These are phyloP conservation scores for Pelecanus crispus DNA, from an alignment of 2,113 vertebrate species.

Conservation along the genomic window DNA sequence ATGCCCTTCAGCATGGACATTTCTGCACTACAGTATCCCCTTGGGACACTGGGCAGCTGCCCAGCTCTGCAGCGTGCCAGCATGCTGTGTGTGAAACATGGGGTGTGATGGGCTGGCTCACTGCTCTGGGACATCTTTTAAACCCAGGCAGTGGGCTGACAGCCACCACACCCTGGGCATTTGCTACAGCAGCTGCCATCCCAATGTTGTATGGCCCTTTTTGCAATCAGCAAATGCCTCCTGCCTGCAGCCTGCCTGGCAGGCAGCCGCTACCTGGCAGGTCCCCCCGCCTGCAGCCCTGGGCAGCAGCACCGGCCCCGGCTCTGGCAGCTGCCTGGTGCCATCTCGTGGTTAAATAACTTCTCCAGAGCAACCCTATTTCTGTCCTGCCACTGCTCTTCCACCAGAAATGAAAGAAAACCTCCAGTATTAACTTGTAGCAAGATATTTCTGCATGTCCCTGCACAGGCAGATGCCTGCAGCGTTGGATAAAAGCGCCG, in stretches of 20 bases:
- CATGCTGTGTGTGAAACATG: rapidly evolving
- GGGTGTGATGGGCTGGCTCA: rapidly evolving
- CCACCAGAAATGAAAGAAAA: rapidly evolving
- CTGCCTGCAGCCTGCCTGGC: neutral
- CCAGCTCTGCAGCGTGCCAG: neutral
- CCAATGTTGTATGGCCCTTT: rapidly evolving
- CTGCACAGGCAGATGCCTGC: neutral
- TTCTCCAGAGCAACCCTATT: neutral
- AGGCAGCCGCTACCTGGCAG: neutral
- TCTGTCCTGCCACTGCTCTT: neutral
- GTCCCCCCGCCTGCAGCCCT: rapidly evolving
- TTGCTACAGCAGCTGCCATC: neutral
- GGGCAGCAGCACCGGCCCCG: neutral
- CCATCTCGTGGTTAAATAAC: slow-evolving; percentile 6
- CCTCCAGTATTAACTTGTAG: rapidly evolving
- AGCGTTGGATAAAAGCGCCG: rapidly evolving
- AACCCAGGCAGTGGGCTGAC: rapidly evolving
- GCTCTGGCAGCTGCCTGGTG: slow-evolving; percentile 1
- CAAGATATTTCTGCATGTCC: neutral
- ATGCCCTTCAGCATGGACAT: rapidly evolving
- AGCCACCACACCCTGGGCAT: neutral
- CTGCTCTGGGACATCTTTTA: neutral
- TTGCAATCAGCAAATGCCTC: neutral
- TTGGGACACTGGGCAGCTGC: neutral
- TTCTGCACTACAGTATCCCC: neutral